Percentiles rank a stretch among this genome's conserved stretches.
phyloP scores from a whole-genome alignment of 2,797 vertebrate genomes.

The Silurus aristotelis region DNA sequence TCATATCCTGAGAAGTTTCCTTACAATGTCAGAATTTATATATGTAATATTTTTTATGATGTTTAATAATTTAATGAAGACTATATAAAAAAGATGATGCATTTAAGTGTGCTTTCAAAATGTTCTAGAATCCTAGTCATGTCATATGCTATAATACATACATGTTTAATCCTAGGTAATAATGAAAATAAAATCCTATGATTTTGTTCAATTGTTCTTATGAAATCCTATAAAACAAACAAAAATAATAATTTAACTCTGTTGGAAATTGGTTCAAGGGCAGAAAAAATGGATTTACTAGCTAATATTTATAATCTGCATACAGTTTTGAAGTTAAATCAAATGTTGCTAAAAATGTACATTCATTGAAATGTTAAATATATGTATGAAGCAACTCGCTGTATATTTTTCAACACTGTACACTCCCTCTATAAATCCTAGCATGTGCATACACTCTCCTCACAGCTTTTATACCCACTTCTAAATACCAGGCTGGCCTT shows the following conservation, averaged over 20 bases:
- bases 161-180: not conserved
- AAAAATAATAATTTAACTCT: conserved; percentile 6
- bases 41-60: not conserved
- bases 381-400: conserved; percentile 25
- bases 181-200: not conserved
- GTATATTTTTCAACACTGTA: conserved; percentile 2
- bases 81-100: not conserved
- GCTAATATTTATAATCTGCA: conserved; percentile 33
- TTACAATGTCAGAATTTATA: not conserved
- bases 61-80: not conserved
- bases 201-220: no score
- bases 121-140: not conserved
- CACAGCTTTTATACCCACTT: not conserved
- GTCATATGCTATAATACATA: not conserved
- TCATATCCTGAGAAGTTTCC: not conserved
- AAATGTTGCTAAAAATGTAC: not conserved
- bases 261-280: conserved; percentile 3
- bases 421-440: conserved; percentile 21
- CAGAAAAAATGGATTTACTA: not conserved
- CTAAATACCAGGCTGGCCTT: conserved; percentile 7
- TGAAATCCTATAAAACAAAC: no score
- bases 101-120: not conserved
- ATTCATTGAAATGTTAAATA: conserved; percentile 31
- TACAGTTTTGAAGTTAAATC: conserved; percentile 6
- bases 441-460: not conserved